Evolutionary conservation across 2,888 invertebrate genomes (phyloP).

Genomic region (Drosophila neotestacea): DNA sequence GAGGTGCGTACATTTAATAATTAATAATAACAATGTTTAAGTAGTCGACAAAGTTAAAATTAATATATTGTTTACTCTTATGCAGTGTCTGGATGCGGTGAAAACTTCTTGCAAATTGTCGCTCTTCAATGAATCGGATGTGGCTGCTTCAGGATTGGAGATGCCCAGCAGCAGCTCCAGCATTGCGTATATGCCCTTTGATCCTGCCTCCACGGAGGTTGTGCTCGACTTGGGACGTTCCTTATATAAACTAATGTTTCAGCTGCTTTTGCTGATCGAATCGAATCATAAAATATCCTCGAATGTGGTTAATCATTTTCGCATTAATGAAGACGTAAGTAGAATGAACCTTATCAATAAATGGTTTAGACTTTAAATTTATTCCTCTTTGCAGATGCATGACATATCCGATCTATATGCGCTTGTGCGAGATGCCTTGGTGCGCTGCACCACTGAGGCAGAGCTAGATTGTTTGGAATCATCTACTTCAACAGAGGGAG

Average conservation of each 20-base stretch:
- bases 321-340: slow-evolving; percentile 87
- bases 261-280: slow-evolving; percentile 94
- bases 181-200: slow-evolving; percentile 84
- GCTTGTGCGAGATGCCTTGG: slow-evolving; percentile 87
- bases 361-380: too few relatives aligned
- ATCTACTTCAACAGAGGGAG: slow-evolving; percentile 87
- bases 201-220: slow-evolving; percentile 89
- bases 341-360: too few relatives aligned
- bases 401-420: slow-evolving; percentile 88
- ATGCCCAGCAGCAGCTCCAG: slow-evolving; percentile 81
- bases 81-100: slow-evolving; percentile 92
- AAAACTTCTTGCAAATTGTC: slow-evolving; percentile 93
- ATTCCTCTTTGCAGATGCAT: slow-evolving; percentile 85
- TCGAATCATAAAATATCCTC: slow-evolving; percentile 93
- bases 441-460: slow-evolving; percentile 87
- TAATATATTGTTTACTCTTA: background rate
- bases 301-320: slow-evolving; percentile 87
- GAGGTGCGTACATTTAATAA: slow-evolving; percentile 87
- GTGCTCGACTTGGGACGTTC: slow-evolving; percentile 93
- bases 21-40: too few relatives aligned
- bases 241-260: slow-evolving; percentile 96
- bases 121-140: slow-evolving; percentile 87
- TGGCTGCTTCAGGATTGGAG: slow-evolving; percentile 85
- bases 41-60: too few relatives aligned
- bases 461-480: slow-evolving; percentile 86